Evolutionary conservation across 2,113 vertebrate species (phyloP).

Genomic region (Copsychus sechellarum): DNA sequence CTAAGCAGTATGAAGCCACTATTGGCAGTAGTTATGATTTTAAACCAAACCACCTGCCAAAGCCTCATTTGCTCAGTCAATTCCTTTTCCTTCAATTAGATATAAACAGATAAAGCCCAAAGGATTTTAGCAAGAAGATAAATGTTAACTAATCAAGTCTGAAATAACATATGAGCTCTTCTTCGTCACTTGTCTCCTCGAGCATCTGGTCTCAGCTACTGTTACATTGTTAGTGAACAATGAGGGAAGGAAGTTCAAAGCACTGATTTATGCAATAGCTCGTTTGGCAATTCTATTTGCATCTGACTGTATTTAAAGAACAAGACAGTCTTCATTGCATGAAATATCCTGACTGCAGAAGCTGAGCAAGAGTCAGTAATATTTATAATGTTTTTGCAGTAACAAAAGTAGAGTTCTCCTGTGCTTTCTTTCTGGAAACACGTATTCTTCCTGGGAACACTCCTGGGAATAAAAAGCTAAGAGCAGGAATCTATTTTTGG

Average conservation of each 20-base stretch:
- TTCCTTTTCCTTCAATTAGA: neutral
- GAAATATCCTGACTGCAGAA: neutral
- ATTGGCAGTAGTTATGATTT: neutral
- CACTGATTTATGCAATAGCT: neutral
- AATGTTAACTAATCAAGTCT: constrained; percentile 8
- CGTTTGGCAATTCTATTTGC: neutral
- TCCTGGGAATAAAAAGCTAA: neutral
- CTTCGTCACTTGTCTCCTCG: neutral
- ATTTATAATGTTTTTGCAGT: neutral
- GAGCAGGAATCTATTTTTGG: neutral
- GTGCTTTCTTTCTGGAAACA: neutral
- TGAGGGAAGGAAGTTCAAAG: neutral
- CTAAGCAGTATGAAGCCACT: neutral
- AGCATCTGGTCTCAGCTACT: constrained; percentile 18
- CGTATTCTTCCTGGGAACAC: neutral
- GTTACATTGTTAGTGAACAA: neutral
- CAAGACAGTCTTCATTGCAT: neutral
- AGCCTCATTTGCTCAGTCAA: neutral
- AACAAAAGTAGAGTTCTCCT: neutral
- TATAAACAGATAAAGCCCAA: constrained; percentile 6
- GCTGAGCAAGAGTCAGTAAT: neutral
- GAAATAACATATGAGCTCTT: neutral
- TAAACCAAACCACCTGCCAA: neutral
- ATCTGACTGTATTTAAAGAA: neutral
- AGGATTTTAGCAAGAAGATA: constrained; percentile 12